Evolutionary conservation across 1,140 invertebrate species (phyloP), one percentile per base, ranked within the genome.

Genomic region (Druon quercuslanigerum): DNA sequence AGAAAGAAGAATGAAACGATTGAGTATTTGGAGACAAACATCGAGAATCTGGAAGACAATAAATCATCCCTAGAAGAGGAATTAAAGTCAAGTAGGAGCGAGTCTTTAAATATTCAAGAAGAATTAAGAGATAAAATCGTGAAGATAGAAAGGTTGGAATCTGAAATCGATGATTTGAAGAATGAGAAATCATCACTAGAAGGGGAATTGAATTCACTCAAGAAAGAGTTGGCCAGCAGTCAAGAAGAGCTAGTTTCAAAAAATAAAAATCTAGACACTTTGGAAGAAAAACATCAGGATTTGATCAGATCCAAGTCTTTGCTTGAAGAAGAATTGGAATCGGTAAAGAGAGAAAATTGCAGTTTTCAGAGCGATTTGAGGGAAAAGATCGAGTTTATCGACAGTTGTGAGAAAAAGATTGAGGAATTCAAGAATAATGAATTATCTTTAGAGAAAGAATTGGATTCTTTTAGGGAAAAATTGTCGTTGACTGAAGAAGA

Each of bases 61-160:
- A 76, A 80, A 75, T 19, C 2, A 3, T 8, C 11, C 16, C 51
- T 78, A 46, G 72, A 74, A 71, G 78, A 60, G 13, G 54, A 66
- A 20, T 54, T 80, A n/a, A 40, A 73, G n/a, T 51, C 66, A 17
- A 14, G 50, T 11, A 46, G 11, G 14, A n/a, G n/a, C 0, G 40
- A 70, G 40, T 52, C 17, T 3, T 70, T 3, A 57, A 71, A 33
- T 50, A 19, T 57, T 54, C n/a, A 73, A 51, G 4, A 46, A 66
- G 60, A 66, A 33, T n/a, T 66, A 16, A 33, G 4, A 14, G 25
- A 16, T 16, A 66, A 33, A 40, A 33, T 40, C 16, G 14, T 0
- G 40, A 16, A 40, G 12, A 46, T 40, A 66, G 25, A 40, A 66
- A 8, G 0, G n/a, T 66, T 66, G 40, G 60, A 66, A 66, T n/a